Conservation (phyloP, 2,888 invertebrate genomes). For the Dicranocentrus wangi region DNA sequence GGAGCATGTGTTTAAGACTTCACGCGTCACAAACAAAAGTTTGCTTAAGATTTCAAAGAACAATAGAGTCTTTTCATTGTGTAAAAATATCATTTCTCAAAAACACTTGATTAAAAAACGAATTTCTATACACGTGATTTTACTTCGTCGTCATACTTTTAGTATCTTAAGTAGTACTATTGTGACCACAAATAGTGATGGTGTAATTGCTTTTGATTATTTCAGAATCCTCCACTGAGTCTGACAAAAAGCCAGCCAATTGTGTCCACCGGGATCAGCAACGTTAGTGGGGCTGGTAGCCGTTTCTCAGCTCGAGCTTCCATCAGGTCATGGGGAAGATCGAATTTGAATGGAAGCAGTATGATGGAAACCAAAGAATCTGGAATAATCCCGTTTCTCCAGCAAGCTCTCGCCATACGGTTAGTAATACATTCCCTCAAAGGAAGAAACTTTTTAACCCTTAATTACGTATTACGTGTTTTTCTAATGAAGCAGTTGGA, state of each 20-base stretch:
- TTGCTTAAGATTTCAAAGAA: too few relatives aligned
- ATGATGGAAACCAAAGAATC: slow-evolving; percentile 60
- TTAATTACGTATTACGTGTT: too few relatives aligned
- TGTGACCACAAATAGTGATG: too few relatives aligned
- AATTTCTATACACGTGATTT: too few relatives aligned
- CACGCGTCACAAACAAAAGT: too few relatives aligned
- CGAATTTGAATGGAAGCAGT: slow-evolving; percentile 49
- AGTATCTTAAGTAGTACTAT: too few relatives aligned
- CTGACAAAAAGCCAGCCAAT: slow-evolving; percentile 71
- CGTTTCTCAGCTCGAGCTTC: slow-evolving; percentile 68
- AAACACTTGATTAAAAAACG: too few relatives aligned
- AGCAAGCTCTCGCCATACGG: slow-evolving; percentile 70
- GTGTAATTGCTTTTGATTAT: background rate
- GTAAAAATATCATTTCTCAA: too few relatives aligned
- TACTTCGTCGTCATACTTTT: too few relatives aligned
- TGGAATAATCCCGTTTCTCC: slow-evolving; percentile 71
- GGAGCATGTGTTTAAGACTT: too few relatives aligned
- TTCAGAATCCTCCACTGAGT: slow-evolving; percentile 69
- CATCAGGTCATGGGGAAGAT: slow-evolving; percentile 72
- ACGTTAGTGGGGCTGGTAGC: slow-evolving; percentile 45
- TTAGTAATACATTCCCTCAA: slow-evolving; percentile 36
- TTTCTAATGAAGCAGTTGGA: slow-evolving; percentile 30
- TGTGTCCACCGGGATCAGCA: slow-evolving; percentile 55
- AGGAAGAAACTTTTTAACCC: background rate
- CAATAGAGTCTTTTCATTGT: too few relatives aligned